Conservation (phyloP, 2,113 vertebrate genomes). For the Antigone vipio region DNA sequence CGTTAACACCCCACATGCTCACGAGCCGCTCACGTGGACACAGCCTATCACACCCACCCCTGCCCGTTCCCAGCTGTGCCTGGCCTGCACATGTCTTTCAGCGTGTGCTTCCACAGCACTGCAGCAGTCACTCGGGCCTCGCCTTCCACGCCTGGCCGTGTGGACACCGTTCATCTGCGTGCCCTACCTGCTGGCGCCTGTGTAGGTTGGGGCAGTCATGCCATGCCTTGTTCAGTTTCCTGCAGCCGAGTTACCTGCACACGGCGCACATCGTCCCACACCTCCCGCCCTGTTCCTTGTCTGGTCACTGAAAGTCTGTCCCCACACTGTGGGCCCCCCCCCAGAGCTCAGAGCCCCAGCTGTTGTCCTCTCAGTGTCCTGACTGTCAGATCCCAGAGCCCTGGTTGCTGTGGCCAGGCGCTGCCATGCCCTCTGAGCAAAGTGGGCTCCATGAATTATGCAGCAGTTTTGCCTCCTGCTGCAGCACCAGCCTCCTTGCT, state of each 20-base stretch:
- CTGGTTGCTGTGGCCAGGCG: too few species aligned
- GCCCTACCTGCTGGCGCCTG: too few species aligned
- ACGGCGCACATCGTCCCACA: background rate
- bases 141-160: fast-evolving
- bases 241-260: background rate
- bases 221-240: background rate
- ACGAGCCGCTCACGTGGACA: background rate
- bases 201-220: background rate
- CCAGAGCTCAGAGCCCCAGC: background rate
- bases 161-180: fast-evolving
- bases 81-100: background rate
- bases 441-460: background rate
- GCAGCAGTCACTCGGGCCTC: background rate
- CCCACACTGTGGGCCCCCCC: fast-evolving
- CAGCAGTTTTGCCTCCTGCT: background rate
- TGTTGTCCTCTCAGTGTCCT: background rate
- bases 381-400: background rate
- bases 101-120: background rate
- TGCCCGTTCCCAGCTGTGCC: background rate
- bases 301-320: background rate
- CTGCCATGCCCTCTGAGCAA: background rate
- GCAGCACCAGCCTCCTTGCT: background rate
- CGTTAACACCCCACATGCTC: too few species aligned
- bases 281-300: background rate
- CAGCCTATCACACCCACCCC: too few species aligned